Conservation (phyloP, 2,797 vertebrate genomes). For the Neomorphus geoffroyi region DNA sequence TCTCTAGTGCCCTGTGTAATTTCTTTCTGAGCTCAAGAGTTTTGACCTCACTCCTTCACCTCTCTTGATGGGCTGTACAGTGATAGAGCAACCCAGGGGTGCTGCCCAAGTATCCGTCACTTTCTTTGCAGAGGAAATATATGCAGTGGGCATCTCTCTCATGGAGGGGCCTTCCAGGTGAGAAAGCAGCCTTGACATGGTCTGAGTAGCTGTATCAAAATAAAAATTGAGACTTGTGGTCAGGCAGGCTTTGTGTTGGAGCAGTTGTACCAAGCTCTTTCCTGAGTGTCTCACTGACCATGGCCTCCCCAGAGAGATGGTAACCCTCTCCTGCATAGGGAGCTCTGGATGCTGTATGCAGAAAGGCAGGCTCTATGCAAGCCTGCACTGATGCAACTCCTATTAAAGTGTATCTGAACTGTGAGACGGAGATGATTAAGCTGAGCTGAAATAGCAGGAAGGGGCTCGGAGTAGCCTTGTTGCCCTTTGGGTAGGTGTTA, state of each 20-base stretch:
- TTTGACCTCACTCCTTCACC: slow-evolving; percentile 32
- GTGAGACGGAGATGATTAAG: neutral
- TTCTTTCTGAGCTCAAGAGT: slow-evolving; percentile 20
- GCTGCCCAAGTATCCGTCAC: neutral
- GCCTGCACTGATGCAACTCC: neutral
- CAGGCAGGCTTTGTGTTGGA: neutral
- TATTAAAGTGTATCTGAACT: neutral
- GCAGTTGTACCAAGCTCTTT: neutral
- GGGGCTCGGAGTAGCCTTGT: neutral
- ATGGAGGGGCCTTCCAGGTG: neutral
- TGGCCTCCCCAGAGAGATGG: neutral
- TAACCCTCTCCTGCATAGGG: neutral
- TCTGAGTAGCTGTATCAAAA: neutral
- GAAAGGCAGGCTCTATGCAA: neutral
- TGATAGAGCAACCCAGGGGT: neutral
- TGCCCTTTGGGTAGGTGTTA: neutral
- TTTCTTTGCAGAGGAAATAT: neutral
- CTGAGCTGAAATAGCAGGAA: neutral
- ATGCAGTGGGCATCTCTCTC: neutral
- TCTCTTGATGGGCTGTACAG: neutral
- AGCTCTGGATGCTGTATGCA: neutral
- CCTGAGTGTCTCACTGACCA: rapidly evolving
- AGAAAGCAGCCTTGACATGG: neutral
- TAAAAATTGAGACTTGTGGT: neutral
- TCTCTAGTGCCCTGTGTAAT: slow-evolving; percentile 22